These are phyloP conservation scores for Cephus nigrinus DNA, from an alignment of 2,888 invertebrate genomes.

Conservation along the genomic window DNA sequence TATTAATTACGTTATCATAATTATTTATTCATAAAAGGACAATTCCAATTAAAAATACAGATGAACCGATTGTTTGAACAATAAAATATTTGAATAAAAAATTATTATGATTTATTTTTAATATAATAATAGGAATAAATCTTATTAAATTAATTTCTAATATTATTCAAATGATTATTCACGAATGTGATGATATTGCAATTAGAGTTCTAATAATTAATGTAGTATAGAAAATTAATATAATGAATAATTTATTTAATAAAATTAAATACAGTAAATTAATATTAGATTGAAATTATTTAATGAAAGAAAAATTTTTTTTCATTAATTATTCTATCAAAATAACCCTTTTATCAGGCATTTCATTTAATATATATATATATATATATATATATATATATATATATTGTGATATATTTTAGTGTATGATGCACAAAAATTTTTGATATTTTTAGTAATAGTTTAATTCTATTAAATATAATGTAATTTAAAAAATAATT, in stretches of 20 bases:
- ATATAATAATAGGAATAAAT: background rate
- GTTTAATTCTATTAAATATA: too few species aligned
- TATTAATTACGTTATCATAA: too few species aligned
- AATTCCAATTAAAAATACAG: background rate
- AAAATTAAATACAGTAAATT: conserved; percentile 57
- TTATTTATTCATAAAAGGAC: too few species aligned
- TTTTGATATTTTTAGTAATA: too few species aligned
- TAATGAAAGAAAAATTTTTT: conserved; percentile 31
- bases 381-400: too few species aligned
- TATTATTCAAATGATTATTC: background rate
- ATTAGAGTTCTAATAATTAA: too few species aligned
- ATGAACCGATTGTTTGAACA: background rate
- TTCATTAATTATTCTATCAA: background rate
- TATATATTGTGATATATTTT: too few species aligned
- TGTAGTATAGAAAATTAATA: conserved; percentile 5
- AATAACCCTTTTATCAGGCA: conserved; percentile 15
- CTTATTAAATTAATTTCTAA: background rate
- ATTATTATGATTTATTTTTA: background rate
- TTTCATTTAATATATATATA: too few species aligned
- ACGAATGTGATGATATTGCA: accelerated
- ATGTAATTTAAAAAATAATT: too few species aligned
- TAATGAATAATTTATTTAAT: conserved; percentile 21
- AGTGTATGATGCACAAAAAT: conserved; percentile 15
- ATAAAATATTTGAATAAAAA: background rate
- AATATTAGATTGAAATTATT: conserved; percentile 70